Evolutionary conservation across 2,888 invertebrate species (phyloP).

Genomic region (Metacarcinus magister): DNA sequence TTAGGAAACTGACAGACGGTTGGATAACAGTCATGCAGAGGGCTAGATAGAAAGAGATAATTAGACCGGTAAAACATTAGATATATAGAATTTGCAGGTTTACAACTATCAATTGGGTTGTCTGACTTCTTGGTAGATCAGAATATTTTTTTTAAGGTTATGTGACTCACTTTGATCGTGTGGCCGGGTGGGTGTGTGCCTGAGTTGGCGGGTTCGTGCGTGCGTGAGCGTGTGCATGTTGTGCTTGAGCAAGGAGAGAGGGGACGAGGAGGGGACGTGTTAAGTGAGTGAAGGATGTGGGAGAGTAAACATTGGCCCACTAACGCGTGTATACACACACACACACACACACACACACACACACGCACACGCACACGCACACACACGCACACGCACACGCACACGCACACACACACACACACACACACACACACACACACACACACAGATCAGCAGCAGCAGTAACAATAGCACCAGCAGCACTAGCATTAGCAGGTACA

Average conservation of each 20-base stretch:
- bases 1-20: not conserved
- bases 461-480: not conserved
- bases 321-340: not conserved
- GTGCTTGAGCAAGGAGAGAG: not conserved
- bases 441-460: not conserved
- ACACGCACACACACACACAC: not conserved
- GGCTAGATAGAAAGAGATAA: not conserved
- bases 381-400: not conserved
- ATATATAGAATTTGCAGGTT: not conserved
- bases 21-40: not conserved
- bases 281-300: not conserved
- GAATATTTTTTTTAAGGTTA: too few relatives aligned
- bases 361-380: not conserved
- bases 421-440: conserved; percentile 34
- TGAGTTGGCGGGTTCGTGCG: not conserved
- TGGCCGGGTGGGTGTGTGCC: not conserved
- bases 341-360: not conserved
- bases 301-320: not conserved
- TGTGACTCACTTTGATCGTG: not conserved
- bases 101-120: not conserved
- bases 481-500: not conserved
- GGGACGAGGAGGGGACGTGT: not conserved
- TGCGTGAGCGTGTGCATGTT: not conserved
- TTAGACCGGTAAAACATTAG: not conserved
- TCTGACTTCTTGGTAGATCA: too few relatives aligned